Evolutionary conservation across 2,797 vertebrate species (phyloP).

Genomic region (Hemitrygon akajei): DNA sequence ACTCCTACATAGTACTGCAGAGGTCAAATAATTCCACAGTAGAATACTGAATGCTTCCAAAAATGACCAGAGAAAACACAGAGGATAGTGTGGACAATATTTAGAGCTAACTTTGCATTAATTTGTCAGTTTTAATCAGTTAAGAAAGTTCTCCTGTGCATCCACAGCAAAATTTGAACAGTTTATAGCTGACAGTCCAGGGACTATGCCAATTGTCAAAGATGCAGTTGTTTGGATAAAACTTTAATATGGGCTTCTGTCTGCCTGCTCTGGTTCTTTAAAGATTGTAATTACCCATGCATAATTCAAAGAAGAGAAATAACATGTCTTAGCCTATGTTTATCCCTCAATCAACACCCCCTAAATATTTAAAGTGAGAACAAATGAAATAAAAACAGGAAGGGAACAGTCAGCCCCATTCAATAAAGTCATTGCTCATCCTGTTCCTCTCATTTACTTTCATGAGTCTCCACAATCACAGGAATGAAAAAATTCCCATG

Average conservation of each 20-base stretch:
- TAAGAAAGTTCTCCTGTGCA: neutral
- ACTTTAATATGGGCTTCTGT: neutral
- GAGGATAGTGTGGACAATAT: neutral
- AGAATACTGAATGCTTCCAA: neutral
- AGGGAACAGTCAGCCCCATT: too few relatives aligned
- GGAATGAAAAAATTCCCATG: too few relatives aligned
- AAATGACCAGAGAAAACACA: neutral
- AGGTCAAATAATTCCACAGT: neutral
- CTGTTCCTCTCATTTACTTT: too few relatives aligned
- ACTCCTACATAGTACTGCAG: neutral
- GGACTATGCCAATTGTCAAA: neutral
- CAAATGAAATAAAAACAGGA: too few relatives aligned
- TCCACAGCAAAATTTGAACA: neutral
- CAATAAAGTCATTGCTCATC: too few relatives aligned
- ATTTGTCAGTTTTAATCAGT: neutral
- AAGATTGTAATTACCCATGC: neutral
- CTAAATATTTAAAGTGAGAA: neutral
- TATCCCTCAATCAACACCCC: neutral
- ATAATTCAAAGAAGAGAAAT: neutral
- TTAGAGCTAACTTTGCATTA: slow-evolving; percentile 3
- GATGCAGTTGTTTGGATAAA: neutral
- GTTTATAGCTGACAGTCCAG: neutral
- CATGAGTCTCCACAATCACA: too few relatives aligned
- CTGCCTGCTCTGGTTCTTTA: neutral
- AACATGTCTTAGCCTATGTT: neutral